Evolutionary conservation across 2,888 invertebrate species (phyloP), one percentile per base, ranked within the genome.

Genomic region (Branchinecta sandiegonensis): DNA sequence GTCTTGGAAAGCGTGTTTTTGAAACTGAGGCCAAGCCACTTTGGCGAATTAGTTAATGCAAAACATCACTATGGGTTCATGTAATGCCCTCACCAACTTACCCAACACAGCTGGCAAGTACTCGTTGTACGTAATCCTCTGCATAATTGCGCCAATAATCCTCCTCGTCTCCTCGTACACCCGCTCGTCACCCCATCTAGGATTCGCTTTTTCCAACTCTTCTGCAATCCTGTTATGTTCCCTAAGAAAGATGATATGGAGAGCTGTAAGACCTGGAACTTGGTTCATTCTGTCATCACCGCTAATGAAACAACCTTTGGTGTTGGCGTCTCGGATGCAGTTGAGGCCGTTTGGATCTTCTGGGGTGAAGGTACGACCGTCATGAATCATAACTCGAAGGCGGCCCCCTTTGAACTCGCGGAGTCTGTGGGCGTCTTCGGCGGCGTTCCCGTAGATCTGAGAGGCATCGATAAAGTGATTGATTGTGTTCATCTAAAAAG

Each of bases 121-220:
- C 77, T 93, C 93, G 8, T 84, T 83, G 75, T 89, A 93, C 0
- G 89, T 86, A 68, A 93, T 87, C 73, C 92, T 92, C 74, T 92
- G 91, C 79, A 93, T 82, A 79, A 91, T 88, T 0, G 92, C 94
- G 0, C 82, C 85, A 0, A 94, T 76, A 46, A 94, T 86, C 73
- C 84, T 83, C 69, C 92, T 79, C 0, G 88, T 76, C 78, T 94
- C 93, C 76, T 90, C 87, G 78, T 83, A 92, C 1, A 90, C 71
- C 0, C 74, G 80, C 75, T 92, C 88, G 75, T 94, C 92, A 68
- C 81, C 78, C 94, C 93, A 94, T n/a, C 80, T 75, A 0, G 88
- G 86, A 81, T 93, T 92, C 5, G 85, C 71, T 1, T 74, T 72
- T 0, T 80, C 77, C 66, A 94, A 78, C 7, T 79, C 75, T 0